phyloP scores from a whole-genome alignment of 2,888 invertebrate genomes.

The Amaurobius ferox region DNA sequence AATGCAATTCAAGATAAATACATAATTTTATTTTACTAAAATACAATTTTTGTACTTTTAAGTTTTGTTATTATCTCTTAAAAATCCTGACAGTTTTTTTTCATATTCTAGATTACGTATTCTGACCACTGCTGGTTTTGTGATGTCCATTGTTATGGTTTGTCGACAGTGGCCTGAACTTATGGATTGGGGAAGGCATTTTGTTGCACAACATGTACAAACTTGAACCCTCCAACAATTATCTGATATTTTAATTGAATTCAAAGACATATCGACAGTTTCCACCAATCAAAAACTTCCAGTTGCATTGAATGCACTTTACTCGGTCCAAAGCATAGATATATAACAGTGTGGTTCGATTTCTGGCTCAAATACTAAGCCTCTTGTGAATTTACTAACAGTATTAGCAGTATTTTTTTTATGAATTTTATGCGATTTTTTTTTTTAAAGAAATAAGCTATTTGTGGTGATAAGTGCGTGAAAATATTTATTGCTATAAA shows the following conservation, averaged over 20 bases:
- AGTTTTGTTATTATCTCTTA: too few relatives aligned
- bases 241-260: slow-evolving; percentile 3
- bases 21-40: too few relatives aligned
- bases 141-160: slow-evolving; percentile 88
- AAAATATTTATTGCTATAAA: not conserved
- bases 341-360: slow-evolving; percentile 9
- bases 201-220: slow-evolving; percentile 57
- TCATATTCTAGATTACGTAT: slow-evolving; percentile 88
- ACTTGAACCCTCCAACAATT: slow-evolving; percentile 57
- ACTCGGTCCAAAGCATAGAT: not conserved
- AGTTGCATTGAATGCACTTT: slow-evolving; percentile 7
- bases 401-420: too few relatives aligned
- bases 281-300: slow-evolving; percentile 35
- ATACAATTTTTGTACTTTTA: too few relatives aligned
- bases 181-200: slow-evolving; percentile 63
- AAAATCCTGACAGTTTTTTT: too few relatives aligned
- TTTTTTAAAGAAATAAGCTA: not conserved
- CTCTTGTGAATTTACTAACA: slow-evolving; percentile 1
- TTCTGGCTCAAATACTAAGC: too few relatives aligned
- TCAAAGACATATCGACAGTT: slow-evolving; percentile 50
- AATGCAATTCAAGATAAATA: too few relatives aligned
- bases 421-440: too few relatives aligned
- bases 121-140: slow-evolving; percentile 88
- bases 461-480: not conserved
- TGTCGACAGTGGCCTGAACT: slow-evolving; percentile 94